A percentile compares a stretch with the other conserved stretches of the same genome.
These are phyloP conservation scores for Anisognathus igniventris DNA, from an alignment of 2,797 vertebrate genomes.

Conservation along the genomic window DNA sequence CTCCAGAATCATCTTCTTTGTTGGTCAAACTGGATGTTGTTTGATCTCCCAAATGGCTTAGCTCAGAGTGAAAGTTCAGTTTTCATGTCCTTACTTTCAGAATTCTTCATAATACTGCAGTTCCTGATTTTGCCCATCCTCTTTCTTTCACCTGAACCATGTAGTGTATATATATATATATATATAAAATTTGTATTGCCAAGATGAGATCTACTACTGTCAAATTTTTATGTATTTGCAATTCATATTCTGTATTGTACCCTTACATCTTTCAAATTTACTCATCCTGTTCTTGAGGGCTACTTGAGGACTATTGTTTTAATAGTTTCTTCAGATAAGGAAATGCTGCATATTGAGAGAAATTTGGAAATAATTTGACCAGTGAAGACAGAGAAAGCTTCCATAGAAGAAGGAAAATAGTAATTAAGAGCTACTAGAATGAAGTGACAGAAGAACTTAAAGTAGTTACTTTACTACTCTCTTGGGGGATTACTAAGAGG, in stretches of 20 bases:
- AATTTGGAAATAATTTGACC: background rate
- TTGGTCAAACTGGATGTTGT: background rate
- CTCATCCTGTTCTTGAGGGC: background rate
- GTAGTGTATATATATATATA: fast-evolving
- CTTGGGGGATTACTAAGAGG: background rate
- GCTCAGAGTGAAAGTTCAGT: background rate
- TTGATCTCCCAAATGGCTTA: background rate
- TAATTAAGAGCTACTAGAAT: background rate
- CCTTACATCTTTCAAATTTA: background rate
- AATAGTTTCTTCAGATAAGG: background rate
- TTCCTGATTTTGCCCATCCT: background rate
- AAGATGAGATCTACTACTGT: background rate
- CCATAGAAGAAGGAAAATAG: background rate
- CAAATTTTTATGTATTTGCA: background rate
- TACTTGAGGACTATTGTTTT: background rate
- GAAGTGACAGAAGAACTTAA: background rate
- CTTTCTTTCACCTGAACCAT: background rate
- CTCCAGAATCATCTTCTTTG: background rate
- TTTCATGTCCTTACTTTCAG: background rate
- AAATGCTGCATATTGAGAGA: background rate
- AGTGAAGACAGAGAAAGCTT: background rate
- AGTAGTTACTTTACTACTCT: background rate
- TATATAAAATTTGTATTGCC: background rate
- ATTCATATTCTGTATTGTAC: background rate
- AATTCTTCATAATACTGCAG: background rate